These are phyloP conservation scores for Spea bombifrons DNA, from an alignment of 2,113 vertebrate genomes.

Conservation along the genomic window DNA sequence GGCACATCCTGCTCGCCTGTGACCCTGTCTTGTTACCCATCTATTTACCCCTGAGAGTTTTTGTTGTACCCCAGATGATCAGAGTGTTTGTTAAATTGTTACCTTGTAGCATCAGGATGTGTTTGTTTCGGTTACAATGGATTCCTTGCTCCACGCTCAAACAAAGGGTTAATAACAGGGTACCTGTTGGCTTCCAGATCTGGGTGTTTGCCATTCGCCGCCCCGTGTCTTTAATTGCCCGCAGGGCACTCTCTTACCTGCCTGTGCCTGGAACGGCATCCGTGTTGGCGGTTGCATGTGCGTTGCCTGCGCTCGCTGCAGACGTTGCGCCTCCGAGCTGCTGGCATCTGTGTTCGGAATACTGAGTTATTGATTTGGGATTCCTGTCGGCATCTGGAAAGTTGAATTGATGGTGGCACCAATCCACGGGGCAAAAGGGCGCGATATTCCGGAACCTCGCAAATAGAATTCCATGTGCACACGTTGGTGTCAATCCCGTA, in stretches of 20 bases:
- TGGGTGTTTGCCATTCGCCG: not conserved
- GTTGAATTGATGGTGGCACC: slow-evolving; percentile 7
- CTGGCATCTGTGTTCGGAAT: not conserved
- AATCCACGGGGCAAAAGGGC: too few species aligned
- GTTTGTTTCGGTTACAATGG: not conserved
- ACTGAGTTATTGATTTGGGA: slow-evolving; percentile 1
- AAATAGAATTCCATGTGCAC: too few species aligned
- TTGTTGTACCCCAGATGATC: too few species aligned
- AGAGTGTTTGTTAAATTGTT: too few species aligned
- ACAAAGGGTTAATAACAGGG: not conserved
- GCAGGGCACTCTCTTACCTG: not conserved
- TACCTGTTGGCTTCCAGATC: too few species aligned
- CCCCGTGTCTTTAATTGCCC: not conserved
- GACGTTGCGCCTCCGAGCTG: not conserved
- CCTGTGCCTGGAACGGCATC: too few species aligned
- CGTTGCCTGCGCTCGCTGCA: too few species aligned
- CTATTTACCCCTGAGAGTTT: too few species aligned
- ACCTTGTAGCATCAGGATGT: too few species aligned
- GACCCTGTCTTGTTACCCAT: too few species aligned
- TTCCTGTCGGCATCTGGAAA: slow-evolving; percentile 1
- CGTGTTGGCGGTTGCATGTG: not conserved
- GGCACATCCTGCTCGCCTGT: not conserved
- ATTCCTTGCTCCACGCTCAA: not conserved
- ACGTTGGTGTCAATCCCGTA: too few species aligned
- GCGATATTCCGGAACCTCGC: too few species aligned